Base-by-base conservation (phyloP, 2,113 vertebrate genomes). In the Vulpes ferrilata region DNA sequence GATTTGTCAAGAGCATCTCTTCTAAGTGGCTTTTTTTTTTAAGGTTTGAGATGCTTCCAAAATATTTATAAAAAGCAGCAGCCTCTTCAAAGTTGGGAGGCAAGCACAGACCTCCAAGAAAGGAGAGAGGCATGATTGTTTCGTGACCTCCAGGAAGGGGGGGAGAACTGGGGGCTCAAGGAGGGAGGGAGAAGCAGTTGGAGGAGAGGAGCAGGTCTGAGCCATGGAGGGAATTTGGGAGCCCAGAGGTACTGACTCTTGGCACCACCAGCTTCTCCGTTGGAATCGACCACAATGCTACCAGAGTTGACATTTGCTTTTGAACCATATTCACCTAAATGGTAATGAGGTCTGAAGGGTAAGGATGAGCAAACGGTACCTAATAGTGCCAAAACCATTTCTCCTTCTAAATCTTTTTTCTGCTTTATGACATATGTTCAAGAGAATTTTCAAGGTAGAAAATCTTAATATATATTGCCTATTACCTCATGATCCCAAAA, bases 21-120 rank as follows among this genome's bases (percentile, higher is more conserved):
- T 84, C 92, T 92, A 96, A 97, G 95, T 90, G 80, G 25, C 48
- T 96, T 80, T 84, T 69, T 48, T 71, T 53, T n/a, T 32, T 15
- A 13, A 86, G 71, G 19, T 43, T 93, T 92, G 55, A 96, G 97
- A 97, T 95, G 65, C 78, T 97, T 97, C 94, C 95, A 97, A 94
- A 86, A 74, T 90, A 60, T 80, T 95, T 96, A 95, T 90, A 95
- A 92, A 93, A 95, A 96, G n/a, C 89, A 97, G 57, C 90, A 95
- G 71, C 4, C 30, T 91, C 81, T 97, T 91, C 60, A 57, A 80
- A 81, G 57, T 79, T 16, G 53, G 16, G 60, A 86, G 76, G 67
- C 11, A 59, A 73, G 55, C 65, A 4, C 30, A 94, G 90, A 97
- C 80, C 80, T 92, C 82, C 73, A 22, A 92, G 86, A 38, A 43